These are phyloP conservation scores for Chamaea fasciata DNA, from an alignment of 2,113 vertebrate species.

Conservation along the genomic window DNA sequence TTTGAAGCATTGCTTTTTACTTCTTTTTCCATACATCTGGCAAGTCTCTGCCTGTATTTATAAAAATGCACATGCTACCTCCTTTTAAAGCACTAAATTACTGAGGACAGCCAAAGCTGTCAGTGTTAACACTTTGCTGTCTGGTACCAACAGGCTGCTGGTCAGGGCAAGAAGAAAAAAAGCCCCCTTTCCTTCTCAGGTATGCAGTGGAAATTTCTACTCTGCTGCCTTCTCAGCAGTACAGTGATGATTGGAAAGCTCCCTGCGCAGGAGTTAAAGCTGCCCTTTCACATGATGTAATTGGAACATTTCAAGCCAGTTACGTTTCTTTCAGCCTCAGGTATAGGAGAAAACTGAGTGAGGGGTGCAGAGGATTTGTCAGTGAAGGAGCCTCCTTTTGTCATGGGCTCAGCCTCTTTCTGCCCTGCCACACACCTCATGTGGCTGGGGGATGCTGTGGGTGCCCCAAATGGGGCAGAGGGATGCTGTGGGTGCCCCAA, in stretches of 20 bases:
- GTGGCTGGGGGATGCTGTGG: not conserved
- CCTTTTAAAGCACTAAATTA: not conserved
- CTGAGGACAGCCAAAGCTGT: not conserved
- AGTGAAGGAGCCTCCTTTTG: conserved; percentile 10
- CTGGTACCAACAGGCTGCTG: conserved; percentile 32
- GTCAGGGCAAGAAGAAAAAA: not conserved
- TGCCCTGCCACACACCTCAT: not conserved
- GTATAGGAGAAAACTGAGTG: not conserved
- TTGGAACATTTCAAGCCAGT: not conserved
- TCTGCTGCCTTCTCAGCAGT: not conserved
- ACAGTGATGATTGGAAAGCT: not conserved
- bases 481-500: not conserved
- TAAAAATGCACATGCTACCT: not conserved
- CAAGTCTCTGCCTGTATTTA: not conserved
- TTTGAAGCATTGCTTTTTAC: not conserved
- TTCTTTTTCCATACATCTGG: not conserved
- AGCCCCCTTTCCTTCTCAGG: not conserved
- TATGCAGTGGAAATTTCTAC: not conserved
- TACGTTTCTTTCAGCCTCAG: not conserved
- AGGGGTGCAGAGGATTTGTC: conserved; percentile 1
- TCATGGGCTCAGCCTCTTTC: not conserved
- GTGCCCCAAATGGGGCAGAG: not conserved
- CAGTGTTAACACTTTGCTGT: not conserved
- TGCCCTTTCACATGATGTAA: not conserved
- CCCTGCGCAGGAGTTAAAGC: not conserved